Evolutionary conservation across 2,113 vertebrate species (phyloP).

Genomic region (Panurus biarmicus): DNA sequence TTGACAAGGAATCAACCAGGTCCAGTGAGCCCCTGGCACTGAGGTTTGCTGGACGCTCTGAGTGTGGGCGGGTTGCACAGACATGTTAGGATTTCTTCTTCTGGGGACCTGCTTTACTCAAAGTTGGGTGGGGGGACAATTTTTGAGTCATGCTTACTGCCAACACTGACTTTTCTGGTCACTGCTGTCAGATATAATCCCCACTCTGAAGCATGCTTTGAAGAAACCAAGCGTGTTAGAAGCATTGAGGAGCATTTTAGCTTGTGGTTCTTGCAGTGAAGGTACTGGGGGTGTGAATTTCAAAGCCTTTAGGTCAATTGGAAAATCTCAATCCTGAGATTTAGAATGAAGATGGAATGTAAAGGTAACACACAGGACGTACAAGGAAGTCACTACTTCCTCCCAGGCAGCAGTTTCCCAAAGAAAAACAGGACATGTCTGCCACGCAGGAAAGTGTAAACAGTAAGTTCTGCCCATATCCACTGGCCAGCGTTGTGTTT

Average conservation of each 20-base stretch:
- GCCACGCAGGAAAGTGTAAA: not conserved
- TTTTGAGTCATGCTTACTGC: not conserved
- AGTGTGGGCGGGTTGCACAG: not conserved
- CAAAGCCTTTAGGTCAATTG: not conserved
- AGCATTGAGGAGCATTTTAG: not conserved
- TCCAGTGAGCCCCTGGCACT: not conserved
- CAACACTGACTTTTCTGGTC: not conserved
- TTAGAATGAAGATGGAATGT: not conserved
- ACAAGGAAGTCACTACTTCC: not conserved
- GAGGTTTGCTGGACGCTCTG: not conserved
- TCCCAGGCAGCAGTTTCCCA: not conserved
- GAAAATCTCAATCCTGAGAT: not conserved
- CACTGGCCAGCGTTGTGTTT: not conserved
- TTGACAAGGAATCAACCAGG: not conserved
- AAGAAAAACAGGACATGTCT: slow-evolving; percentile 9
- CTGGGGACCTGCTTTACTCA: not conserved
- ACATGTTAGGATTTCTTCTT: not conserved
- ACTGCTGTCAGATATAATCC: not conserved
- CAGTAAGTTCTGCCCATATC: not conserved
- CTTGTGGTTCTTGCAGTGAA: not conserved
- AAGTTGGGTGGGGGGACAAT: not conserved
- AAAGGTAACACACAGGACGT: not conserved
- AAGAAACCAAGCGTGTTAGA: not conserved
- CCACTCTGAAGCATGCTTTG: not conserved
- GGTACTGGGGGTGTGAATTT: not conserved